A percentile compares a stretch with the other conserved stretches of the same genome.
phyloP scores from a whole-genome alignment of 2,797 vertebrate species.

The Geotrypetes seraphini region DNA sequence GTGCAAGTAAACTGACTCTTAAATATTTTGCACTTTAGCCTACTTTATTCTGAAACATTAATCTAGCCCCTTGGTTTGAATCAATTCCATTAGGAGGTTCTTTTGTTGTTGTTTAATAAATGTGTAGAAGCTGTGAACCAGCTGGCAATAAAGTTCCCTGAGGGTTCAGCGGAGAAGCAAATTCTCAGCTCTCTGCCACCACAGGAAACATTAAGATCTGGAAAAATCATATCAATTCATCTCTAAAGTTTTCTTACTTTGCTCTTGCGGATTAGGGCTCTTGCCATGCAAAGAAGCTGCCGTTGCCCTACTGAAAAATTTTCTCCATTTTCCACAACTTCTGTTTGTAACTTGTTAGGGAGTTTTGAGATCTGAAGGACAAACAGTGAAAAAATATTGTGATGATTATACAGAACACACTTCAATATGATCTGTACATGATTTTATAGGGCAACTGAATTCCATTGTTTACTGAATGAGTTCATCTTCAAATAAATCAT shows the following conservation, averaged over 20 bases:
- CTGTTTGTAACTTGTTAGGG: conserved; percentile 49
- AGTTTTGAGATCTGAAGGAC: conserved; percentile 53
- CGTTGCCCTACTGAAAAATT: conserved; percentile 76
- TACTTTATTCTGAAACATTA: no score
- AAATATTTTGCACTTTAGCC: no score
- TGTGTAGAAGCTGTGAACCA: no score
- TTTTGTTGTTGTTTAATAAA: no score
- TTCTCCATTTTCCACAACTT: conserved; percentile 66
- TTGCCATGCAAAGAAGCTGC: conserved; percentile 71
- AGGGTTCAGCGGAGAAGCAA: no score
- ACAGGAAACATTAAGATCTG: no score
- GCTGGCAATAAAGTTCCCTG: no score
- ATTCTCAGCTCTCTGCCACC: no score
- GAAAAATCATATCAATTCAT: no score
- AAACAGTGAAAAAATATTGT: conserved; percentile 13
- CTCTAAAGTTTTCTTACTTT: conserved; percentile 50
- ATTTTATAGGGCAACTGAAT: conserved; percentile 11
- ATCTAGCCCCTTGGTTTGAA: no score
- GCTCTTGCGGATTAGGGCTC: conserved; percentile 66
- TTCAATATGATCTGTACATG: background rate
- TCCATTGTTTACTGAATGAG: background rate
- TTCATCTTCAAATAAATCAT: background rate
- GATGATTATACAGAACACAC: background rate
- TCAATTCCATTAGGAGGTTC: no score
- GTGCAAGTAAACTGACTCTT: no score